These are phyloP conservation scores for Epirrhoe alternata DNA, from an alignment of 2,888 invertebrate genomes.

Conservation along the genomic window DNA sequence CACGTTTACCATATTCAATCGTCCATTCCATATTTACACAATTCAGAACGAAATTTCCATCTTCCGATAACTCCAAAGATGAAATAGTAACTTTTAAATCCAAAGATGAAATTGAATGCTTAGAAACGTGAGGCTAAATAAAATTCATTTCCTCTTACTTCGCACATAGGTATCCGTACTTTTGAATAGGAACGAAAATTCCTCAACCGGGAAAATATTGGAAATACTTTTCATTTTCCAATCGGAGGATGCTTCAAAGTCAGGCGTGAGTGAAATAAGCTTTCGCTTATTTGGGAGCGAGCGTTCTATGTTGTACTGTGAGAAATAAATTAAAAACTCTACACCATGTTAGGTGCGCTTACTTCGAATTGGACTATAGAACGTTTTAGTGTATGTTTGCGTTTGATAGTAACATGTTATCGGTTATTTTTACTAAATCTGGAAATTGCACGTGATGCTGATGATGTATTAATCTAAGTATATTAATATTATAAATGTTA, in stretches of 20 bases:
- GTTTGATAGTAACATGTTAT: neutral
- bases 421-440: neutral
- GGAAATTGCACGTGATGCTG: neutral
- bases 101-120: constrained; percentile 46
- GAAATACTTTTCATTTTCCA: constrained; percentile 73
- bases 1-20: constrained; percentile 3
- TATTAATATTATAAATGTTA: no score
- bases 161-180: constrained; percentile 48
- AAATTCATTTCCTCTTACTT: constrained; percentile 57
- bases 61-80: constrained; percentile 16
- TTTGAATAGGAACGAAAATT: constrained; percentile 67
- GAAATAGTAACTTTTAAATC: constrained; percentile 26
- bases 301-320: constrained; percentile 48
- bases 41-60: constrained; percentile 19
- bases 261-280: constrained; percentile 68
- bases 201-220: constrained; percentile 63
- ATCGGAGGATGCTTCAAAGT: constrained; percentile 70
- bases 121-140: constrained; percentile 46
- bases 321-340: constrained; percentile 59
- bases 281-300: constrained; percentile 67
- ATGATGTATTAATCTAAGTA: neutral
- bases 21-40: constrained; percentile 13
- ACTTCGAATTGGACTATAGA: neutral
- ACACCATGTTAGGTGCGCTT: constrained; percentile 23
- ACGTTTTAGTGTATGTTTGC: neutral